Base-by-base conservation (phyloP, 2,797 vertebrate genomes). In the Molossus alvarezi region DNA sequence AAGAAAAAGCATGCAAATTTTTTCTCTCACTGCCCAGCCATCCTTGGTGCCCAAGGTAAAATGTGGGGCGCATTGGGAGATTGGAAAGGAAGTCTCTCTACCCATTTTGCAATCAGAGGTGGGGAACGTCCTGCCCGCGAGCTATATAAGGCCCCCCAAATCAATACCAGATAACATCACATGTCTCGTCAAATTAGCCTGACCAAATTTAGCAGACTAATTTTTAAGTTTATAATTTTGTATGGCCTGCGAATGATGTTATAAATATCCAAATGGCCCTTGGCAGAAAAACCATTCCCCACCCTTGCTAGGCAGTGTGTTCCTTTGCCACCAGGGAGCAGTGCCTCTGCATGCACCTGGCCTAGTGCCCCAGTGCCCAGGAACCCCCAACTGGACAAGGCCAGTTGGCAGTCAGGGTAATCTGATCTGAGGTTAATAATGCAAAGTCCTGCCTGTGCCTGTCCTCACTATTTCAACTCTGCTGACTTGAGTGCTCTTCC, bases 281-380 rank as follows among this genome's bases (percentile, higher is more conserved):
- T 45, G 41, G 41, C 41, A 45, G 41, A 45, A 45, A 45, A 45
- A 45, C 41, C 6, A 6, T 45, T 45, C 41, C 41, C 41, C 41
- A 45, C 41, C 41, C 41, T 45, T 45, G 41, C 76, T 67, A 86
- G 53, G 51, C 83, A 65, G 41, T 65, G 45, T 72, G 17, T 94
- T 94, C 15, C 51, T 88, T 41, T 79, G 27, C 87, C 91, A 91
- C 53, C 92, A 96, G 90, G 60, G 65, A 82, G 65, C 69, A 91
- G 91, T 89, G 55, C 45, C 65, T 95, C 29, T 75, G 75, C 55
- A 55, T 80, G 20, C 15, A 60, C 90, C 37, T 45, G 27, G 33
- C 33, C 29, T 23, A 57, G 33, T 58, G 55, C 13, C 10, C 20
- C 27, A 57, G 73, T 82, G 55, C 64, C 23, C 83, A 91, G 76